A percentile compares a stretch with the other conserved stretches of the same genome.
Evolutionary conservation across 2,888 invertebrate genomes (phyloP).

Genomic region (Chouioia cunea): DNA sequence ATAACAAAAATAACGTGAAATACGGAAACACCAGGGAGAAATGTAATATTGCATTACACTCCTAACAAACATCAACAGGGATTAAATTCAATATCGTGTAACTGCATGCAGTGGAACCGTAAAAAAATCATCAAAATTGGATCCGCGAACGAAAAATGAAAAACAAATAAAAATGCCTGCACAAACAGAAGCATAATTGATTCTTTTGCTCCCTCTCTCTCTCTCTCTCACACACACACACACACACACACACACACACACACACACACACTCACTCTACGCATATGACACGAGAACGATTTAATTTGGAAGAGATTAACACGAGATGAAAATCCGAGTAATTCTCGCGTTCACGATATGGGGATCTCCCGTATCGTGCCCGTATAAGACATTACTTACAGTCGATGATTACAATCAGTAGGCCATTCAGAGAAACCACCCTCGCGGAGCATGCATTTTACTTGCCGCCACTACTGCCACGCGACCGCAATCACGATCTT

Average conservation of each 20-base stretch:
- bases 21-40: too few species aligned
- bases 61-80: background rate
- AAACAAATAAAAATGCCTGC: constrained; percentile 5
- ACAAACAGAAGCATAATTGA: constrained; percentile 25
- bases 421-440: constrained; percentile 66
- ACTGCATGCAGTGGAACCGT: background rate
- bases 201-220: background rate
- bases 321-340: constrained; percentile 1
- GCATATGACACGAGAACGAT: constrained; percentile 2
- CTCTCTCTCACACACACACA: too few species aligned
- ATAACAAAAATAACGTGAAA: too few species aligned
- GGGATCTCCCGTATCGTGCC: constrained; percentile 51
- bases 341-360: background rate
- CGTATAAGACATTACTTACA: constrained; percentile 65
- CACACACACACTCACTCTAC: too few species aligned
- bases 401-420: constrained; percentile 67
- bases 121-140: too few species aligned
- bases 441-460: constrained; percentile 59
- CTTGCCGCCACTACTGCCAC: constrained; percentile 63
- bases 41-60: too few species aligned
- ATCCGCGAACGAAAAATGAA: background rate
- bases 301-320: constrained; percentile 38
- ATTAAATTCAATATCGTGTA: constrained; percentile 16
- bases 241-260: too few species aligned
- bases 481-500: constrained; percentile 66